Conservation (phyloP, 92 coral and sea anemone species). For the Pocillopora meandrina region DNA sequence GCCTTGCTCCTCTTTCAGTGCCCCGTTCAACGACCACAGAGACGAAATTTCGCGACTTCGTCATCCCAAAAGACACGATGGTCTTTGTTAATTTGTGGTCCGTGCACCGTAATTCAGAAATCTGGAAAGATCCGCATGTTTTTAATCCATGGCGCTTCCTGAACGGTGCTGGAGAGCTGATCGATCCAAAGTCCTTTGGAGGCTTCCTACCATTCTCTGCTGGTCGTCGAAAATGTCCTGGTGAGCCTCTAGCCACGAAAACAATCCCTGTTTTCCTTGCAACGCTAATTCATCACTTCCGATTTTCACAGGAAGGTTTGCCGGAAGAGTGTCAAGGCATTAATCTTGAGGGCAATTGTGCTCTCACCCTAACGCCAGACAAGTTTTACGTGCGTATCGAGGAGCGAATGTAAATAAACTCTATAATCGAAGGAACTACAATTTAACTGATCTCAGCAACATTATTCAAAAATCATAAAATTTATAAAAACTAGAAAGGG, state of each 20-base stretch:
- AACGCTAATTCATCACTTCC: constrained; percentile 41
- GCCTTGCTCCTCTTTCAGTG: constrained; percentile 55
- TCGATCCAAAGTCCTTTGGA: constrained; percentile 38
- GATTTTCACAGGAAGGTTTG: constrained; percentile 52
- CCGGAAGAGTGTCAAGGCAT: constrained; percentile 46
- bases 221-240: constrained; percentile 62
- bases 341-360: constrained; percentile 33
- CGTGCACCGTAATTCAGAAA: constrained; percentile 53
- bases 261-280: constrained; percentile 29
- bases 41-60: constrained; percentile 56
- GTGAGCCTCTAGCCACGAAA: constrained; percentile 36
- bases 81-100: constrained; percentile 80
- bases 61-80: constrained; percentile 74
- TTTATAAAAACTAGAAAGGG: no score
- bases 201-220: constrained; percentile 51
- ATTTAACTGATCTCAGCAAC: no score
- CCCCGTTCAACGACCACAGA: constrained; percentile 78
- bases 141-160: constrained; percentile 75
- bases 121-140: constrained; percentile 77
- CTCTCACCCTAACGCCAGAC: constrained; percentile 31
- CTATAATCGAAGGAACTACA: not conserved
- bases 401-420: constrained; percentile 23
- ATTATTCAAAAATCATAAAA: no score
- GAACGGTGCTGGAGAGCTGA: constrained; percentile 49
- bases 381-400: constrained; percentile 31